These are phyloP conservation scores for Mormyrops attenuatus DNA, from an alignment of 2,797 vertebrate genomes.

Conservation along the genomic window DNA sequence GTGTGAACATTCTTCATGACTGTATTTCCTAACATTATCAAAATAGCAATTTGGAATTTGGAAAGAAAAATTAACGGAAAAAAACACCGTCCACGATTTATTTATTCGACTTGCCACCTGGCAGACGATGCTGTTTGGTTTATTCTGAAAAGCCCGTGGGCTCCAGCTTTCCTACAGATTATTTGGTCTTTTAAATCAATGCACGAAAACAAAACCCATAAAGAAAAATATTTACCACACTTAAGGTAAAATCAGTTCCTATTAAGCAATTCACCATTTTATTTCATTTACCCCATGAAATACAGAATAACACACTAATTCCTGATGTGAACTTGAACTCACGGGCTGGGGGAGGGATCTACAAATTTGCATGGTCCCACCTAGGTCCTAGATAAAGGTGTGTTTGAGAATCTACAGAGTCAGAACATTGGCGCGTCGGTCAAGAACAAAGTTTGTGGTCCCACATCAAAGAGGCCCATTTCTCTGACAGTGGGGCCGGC, in stretches of 20 bases:
- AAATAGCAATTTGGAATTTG: background rate
- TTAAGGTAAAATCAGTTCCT: background rate
- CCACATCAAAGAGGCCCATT: constrained; percentile 64
- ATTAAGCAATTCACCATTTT: background rate
- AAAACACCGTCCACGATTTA: background rate
- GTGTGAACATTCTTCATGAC: constrained; percentile 56
- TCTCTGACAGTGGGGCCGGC: constrained; percentile 35
- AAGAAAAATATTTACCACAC: background rate
- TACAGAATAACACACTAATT: background rate
- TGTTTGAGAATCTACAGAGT: constrained; percentile 60
- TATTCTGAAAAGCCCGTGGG: background rate
- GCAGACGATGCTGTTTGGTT: background rate
- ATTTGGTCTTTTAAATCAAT: background rate
- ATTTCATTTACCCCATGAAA: background rate
- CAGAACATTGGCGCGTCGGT: constrained; percentile 56
- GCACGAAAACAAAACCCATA: constrained; percentile 47
- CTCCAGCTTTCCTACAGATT: background rate
- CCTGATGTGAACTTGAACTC: constrained; percentile 5
- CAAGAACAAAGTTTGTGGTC: constrained; percentile 63
- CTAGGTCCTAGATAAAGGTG: constrained; percentile 48
- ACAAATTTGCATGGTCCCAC: constrained; percentile 24
- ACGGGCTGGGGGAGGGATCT: background rate
- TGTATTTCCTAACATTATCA: constrained; percentile 44
- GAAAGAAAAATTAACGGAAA: background rate
- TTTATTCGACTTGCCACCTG: constrained; percentile 6